Base-by-base conservation (phyloP, 2,888 invertebrate genomes). In the Diadromus collaris region DNA sequence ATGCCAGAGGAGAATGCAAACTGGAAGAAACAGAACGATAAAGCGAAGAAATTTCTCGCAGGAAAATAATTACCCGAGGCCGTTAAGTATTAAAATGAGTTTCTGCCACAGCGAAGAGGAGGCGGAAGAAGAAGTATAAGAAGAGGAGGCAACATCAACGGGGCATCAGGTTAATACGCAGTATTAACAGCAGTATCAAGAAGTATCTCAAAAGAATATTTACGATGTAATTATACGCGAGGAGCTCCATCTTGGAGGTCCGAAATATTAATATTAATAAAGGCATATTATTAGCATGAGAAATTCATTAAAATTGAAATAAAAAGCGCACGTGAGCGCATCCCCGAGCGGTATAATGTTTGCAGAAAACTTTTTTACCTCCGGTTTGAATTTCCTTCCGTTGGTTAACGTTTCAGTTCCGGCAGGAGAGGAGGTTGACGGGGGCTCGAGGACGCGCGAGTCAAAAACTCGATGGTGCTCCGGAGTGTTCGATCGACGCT, bases 41-140 rank as follows among this genome's bases (percentile, higher is more conserved):
- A 56, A 44, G 16, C 51, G 61, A 63, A 38, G 29, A 48, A 19
- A 19, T 60, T 60, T 34, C 10, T 4, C 19, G 48, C 9, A 44
- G 21, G 44, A 58, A 67, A 72, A 24, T 61, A 72, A 68, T 72
- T 64, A 72, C 56, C n/a, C 72, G 51, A 63, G 68, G 56, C 61
- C 51, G 46, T 68, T 68, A 34, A 67, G 71, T 67, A 77, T 72
- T 77, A 77, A 72, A 72, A 63, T 77, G 68, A 72, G 67, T 72
- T 51, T 38, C 54, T 38, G 24, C 44, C 34, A 21, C 13, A 38
- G 65, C n/a, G 29, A 44, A 16, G 34, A 27, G 21, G 16, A 38
- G 38, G 4, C 3, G 5, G 16, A n/a, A 5, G 16, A 46, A 44
- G 6, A 29, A 65, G 9, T 65, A 51, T 34, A 24, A 38, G 61